A percentile compares a stretch with the other conserved stretches of the same genome.
phyloP scores from a whole-genome alignment of 2,113 vertebrate genomes.

The Eonycteris spelaea region DNA sequence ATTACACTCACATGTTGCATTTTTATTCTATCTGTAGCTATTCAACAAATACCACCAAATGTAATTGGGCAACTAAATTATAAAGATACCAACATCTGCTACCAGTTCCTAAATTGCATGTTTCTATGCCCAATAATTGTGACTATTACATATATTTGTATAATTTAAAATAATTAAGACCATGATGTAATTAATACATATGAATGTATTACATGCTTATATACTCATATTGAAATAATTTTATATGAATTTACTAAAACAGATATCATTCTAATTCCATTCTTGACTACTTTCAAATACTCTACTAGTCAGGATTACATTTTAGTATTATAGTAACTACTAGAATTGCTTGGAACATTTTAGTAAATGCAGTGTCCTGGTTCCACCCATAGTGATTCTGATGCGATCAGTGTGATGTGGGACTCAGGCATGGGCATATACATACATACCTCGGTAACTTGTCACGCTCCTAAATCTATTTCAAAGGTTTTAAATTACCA shows the following conservation, averaged over 20 bases:
- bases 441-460: background rate
- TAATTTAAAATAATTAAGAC: slow-evolving; percentile 46
- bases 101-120: slow-evolving; percentile 26
- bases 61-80: slow-evolving; percentile 30
- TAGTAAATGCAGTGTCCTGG: background rate
- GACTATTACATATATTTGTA: slow-evolving; percentile 24
- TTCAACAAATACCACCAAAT: slow-evolving; percentile 34
- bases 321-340: background rate
- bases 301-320: background rate
- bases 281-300: background rate
- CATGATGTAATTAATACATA: background rate
- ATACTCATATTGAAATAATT: background rate
- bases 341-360: background rate
- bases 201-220: slow-evolving; percentile 11
- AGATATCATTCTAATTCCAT: background rate
- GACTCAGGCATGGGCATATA: no score
- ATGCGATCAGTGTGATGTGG: background rate
- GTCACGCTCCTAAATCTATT: background rate
- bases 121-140: slow-evolving; percentile 40
- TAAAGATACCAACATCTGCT: slow-evolving; percentile 43
- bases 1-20: background rate
- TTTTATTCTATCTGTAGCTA: background rate
- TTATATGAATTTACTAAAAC: slow-evolving; percentile 17
- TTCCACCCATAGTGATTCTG: background rate
- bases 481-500: background rate